A percentile compares a stretch with the other conserved stretches of the same genome.
Evolutionary conservation across 2,113 vertebrate genomes (phyloP).

Genomic region (Gila orcuttii): DNA sequence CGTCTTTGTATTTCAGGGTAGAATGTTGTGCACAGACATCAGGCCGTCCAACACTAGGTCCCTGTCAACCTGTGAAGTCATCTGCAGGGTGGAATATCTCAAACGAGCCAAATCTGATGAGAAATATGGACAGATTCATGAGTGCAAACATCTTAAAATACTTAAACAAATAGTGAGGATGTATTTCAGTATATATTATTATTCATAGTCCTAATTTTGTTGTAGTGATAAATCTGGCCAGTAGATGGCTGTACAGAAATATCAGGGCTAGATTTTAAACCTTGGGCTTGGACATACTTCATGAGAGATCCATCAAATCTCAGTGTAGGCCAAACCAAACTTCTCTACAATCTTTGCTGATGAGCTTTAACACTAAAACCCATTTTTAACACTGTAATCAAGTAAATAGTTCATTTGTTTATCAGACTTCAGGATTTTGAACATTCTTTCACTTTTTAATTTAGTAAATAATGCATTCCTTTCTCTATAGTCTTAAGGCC

Average conservation of each 20-base stretch:
- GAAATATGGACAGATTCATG: background rate
- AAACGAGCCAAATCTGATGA: conserved; percentile 83
- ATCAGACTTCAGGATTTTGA: background rate
- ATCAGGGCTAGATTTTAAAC: background rate
- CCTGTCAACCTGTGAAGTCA: conserved; percentile 78
- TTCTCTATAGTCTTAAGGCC: too few species aligned
- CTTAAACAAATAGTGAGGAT: background rate
- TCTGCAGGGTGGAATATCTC: conserved; percentile 85
- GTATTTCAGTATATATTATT: background rate
- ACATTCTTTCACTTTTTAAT: background rate
- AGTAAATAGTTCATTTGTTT: background rate
- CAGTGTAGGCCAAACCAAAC: background rate
- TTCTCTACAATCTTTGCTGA: background rate
- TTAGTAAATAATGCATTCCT: background rate
- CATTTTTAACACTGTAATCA: background rate
- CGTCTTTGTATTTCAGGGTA: conserved; percentile 80
- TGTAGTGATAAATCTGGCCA: background rate
- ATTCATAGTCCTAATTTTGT: background rate
- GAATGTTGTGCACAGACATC: conserved; percentile 82
- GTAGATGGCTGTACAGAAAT: background rate
- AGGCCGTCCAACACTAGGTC: conserved; percentile 78
- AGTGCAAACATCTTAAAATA: background rate
- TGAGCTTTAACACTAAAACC: background rate
- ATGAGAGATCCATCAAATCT: background rate
- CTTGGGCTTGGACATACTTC: background rate